A percentile compares a stretch with the other conserved stretches of the same genome.
These are phyloP conservation scores for Danio kyathit DNA, from an alignment of 2,797 vertebrate species.

Conservation along the genomic window DNA sequence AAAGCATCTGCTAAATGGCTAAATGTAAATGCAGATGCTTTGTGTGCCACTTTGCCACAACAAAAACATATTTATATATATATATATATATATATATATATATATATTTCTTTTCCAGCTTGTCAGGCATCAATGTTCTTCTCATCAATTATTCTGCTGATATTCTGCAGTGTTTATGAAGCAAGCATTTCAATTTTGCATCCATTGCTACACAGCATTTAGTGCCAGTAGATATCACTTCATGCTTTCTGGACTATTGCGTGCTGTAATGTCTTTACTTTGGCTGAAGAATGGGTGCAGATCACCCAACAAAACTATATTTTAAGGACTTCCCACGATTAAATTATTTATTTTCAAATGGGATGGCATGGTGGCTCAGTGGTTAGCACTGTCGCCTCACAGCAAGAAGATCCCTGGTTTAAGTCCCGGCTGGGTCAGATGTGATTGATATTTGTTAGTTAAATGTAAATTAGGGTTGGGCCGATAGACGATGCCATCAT, in stretches of 20 bases:
- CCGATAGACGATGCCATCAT: no score
- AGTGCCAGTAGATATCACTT: background rate
- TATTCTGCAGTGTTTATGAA: conserved; percentile 9
- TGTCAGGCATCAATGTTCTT: background rate
- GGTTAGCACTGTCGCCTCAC: no score
- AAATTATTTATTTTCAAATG: no score
- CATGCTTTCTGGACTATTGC: background rate
- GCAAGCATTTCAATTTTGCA: background rate
- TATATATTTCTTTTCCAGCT: background rate
- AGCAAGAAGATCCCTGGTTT: no score
- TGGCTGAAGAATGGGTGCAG: background rate
- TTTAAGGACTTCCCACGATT: background rate
- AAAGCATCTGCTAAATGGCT: conserved; percentile 6
- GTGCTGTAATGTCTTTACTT: background rate
- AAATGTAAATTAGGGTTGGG: no score
- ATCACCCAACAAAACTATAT: background rate
- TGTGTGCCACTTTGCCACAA: background rate
- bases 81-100: no score
- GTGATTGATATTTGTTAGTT: no score
- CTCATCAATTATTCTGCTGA: conserved; percentile 25
- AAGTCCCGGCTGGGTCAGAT: no score
- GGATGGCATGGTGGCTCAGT: no score
- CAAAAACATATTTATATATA: background rate
- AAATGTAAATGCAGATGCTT: background rate
- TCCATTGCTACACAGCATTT: background rate